phyloP scores from a whole-genome alignment of 2,797 vertebrate genomes.

The Falco rusticolus region DNA sequence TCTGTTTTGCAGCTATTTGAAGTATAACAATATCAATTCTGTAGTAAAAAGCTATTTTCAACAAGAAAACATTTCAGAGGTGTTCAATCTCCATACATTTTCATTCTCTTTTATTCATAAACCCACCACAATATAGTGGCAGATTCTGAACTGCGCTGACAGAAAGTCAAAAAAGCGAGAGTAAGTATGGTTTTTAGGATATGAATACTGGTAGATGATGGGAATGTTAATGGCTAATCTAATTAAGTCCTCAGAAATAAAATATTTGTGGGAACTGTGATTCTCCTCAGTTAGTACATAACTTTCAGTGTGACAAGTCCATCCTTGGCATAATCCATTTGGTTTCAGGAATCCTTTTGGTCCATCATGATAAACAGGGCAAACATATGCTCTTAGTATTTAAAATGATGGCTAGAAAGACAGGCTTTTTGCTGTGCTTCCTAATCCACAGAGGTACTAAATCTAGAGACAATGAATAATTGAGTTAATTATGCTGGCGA shows the following conservation, averaged over 20 bases:
- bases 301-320: background rate
- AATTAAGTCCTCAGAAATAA: background rate
- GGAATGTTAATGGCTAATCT: background rate
- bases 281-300: background rate
- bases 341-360: background rate
- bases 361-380: background rate
- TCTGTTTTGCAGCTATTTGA: background rate
- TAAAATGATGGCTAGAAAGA: background rate
- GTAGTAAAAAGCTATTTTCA: background rate
- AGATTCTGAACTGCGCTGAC: background rate
- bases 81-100: background rate
- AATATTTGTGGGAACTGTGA: background rate
- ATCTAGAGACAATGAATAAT: background rate
- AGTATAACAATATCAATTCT: background rate
- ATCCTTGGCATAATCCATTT: background rate
- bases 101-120: background rate
- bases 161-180: background rate
- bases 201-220: background rate
- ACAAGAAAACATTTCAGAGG: background rate
- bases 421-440: fast-evolving
- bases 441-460: background rate
- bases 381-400: background rate
- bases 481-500: background rate
- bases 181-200: background rate
- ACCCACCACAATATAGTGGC: background rate